These are phyloP conservation scores for Thamnaconus septentrionalis DNA, from an alignment of 2,113 vertebrate species.

Conservation along the genomic window DNA sequence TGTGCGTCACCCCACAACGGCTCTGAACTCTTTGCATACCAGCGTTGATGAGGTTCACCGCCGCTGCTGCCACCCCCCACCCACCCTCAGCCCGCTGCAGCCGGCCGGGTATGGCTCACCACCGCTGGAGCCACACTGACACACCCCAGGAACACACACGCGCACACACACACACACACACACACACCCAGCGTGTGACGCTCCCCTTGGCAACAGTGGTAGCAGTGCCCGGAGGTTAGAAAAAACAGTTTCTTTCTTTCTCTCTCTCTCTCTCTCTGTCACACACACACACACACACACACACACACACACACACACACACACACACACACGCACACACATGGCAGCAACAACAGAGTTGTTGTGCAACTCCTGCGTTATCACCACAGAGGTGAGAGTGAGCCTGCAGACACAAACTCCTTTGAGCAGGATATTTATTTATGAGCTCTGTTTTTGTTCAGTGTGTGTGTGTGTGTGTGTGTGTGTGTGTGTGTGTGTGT, in stretches of 20 bases:
- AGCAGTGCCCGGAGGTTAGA: constrained; percentile 38
- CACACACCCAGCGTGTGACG: constrained; percentile 19
- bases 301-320: too few relatives aligned
- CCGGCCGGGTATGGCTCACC: constrained; percentile 2
- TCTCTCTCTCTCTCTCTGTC: too few relatives aligned
- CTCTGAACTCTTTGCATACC: constrained; percentile 29
- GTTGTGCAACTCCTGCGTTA: too few relatives aligned
- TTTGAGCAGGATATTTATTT: too few relatives aligned
- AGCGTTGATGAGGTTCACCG: constrained; percentile 36
- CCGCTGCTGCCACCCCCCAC: constrained; percentile 13
- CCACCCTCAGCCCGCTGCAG: neutral
- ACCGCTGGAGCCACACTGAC: constrained; percentile 49
- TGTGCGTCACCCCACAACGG: constrained; percentile 37
- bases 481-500: too few relatives aligned
- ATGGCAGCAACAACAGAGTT: too few relatives aligned
- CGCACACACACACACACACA: constrained; percentile 24
- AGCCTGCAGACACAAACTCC: too few relatives aligned
- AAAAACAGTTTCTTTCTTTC: constrained; percentile 19
- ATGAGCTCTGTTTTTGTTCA: too few relatives aligned
- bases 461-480: too few relatives aligned
- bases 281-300: too few relatives aligned
- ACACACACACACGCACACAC: too few relatives aligned
- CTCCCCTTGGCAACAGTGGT: constrained; percentile 35
- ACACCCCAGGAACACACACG: constrained; percentile 39
- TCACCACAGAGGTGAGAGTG: too few relatives aligned